phyloP scores from a whole-genome alignment of 2,888 invertebrate species.

The Rhamnusium bicolor region DNA sequence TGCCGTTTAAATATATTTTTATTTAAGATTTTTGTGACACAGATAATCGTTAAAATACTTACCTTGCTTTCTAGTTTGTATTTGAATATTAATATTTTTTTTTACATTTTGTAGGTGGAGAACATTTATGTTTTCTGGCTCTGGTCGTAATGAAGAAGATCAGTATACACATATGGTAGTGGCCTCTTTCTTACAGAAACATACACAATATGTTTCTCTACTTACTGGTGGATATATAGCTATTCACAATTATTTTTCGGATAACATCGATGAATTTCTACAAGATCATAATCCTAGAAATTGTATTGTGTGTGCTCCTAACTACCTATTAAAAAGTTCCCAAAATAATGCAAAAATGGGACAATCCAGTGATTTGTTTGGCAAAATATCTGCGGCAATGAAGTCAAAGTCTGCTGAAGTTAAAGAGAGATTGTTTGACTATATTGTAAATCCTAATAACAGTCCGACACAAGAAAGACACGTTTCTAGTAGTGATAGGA shows the following conservation, averaged over 20 bases:
- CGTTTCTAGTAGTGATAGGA: conserved; percentile 87
- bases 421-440: conserved; percentile 92
- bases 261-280: conserved; percentile 85
- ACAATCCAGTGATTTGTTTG: conserved; percentile 81
- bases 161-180: conserved; percentile 99
- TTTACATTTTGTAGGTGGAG: conserved; percentile 74
- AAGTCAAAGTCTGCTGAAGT: conserved; percentile 93
- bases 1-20: too few species aligned
- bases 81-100: not conserved
- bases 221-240: conserved; percentile 92
- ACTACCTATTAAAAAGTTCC: conserved; percentile 50
- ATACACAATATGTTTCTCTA: conserved; percentile 93
- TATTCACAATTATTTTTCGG: conserved; percentile 87
- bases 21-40: too few species aligned
- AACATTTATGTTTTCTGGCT: conserved; percentile 93
- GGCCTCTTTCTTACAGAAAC: conserved; percentile 95
- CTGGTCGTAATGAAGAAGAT: conserved; percentile 94
- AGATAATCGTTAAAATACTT: too few species aligned
- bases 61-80: too few species aligned
- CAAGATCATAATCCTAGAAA: conserved; percentile 87
- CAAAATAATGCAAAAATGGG: conserved; percentile 57
- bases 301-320: conserved; percentile 87
- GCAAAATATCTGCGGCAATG: conserved; percentile 89
- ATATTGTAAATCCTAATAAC: conserved; percentile 89
- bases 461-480: conserved; percentile 80